phyloP scores from a whole-genome alignment of 2,113 vertebrate species.

The Oreochromis spilurus region DNA sequence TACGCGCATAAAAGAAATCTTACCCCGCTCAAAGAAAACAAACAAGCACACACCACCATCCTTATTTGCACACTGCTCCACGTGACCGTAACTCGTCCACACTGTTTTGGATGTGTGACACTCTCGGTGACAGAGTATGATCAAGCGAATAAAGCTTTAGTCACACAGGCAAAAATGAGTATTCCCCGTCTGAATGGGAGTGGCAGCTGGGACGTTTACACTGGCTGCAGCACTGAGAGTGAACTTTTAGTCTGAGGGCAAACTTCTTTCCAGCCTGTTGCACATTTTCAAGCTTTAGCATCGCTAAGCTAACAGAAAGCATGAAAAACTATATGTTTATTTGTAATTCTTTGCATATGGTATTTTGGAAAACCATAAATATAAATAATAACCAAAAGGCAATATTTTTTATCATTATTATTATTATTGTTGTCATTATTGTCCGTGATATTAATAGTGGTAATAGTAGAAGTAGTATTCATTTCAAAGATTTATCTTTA shows the following conservation, averaged over 20 bases:
- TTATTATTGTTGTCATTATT: not conserved
- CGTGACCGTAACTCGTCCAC: not conserved
- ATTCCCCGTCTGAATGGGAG: not conserved
- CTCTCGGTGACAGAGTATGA: not conserved
- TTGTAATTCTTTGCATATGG: not conserved
- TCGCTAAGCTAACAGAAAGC: not conserved
- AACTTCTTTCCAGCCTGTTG: not conserved
- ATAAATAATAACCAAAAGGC: not conserved
- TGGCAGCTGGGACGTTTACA: not conserved
- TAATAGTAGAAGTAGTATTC: not conserved
- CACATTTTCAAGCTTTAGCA: not conserved
- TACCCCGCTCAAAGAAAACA: not conserved
- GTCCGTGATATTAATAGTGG: not conserved
- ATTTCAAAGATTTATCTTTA: not conserved
- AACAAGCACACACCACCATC: not conserved
- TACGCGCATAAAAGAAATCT: fast-evolving
- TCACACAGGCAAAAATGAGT: not conserved
- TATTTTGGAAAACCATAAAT: not conserved
- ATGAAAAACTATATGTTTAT: not conserved
- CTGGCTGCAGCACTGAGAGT: not conserved
- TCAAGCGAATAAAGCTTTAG: not conserved
- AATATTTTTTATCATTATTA: not conserved
- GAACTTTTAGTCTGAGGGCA: not conserved
- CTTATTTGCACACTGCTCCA: not conserved
- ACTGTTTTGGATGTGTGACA: not conserved